Base-by-base conservation (phyloP, 2,797 vertebrate genomes). In the Molothrus aeneus region DNA sequence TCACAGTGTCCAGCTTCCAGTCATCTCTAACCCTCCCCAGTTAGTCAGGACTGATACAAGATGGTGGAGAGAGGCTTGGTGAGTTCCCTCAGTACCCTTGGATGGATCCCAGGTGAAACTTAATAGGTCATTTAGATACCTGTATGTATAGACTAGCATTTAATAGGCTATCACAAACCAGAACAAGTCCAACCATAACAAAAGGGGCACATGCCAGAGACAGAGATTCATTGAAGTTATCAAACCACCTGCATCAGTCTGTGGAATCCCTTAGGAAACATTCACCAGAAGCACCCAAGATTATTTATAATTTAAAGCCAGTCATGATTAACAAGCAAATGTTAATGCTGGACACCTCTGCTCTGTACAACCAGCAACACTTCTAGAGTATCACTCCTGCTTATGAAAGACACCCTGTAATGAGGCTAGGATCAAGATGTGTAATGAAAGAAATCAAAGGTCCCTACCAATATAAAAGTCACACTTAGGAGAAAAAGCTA, bases 21-120 rank as follows among this genome's bases (percentile, higher is more conserved):
- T 14, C 20, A 29, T 7, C n/a, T 40, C 40, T 21, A 47, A 54
- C 7, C 13, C 51, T 59, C 16, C 4, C 20, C 0, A 0, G 13
- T 53, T 17, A 61, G 47, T 40, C n/a, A 69, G 40, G 28, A 53
- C 16, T 28, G 54, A 20, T 21, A 20, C 15, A 1, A 34, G 13
- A 61, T n/a, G 24, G 38, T 54, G 20, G 11, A 38, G 17, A 69
- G 16, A 4, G 7, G 11, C n/a, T 47, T 47, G 11, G 9, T 4
- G 1, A 77, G 11, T 20, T 77, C 19, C 4, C 29, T 61, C 56
- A 61, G 16, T 13, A 29, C 7, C 10, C 40, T 29, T 17, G 19
- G 19, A 45, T 17, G 16, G 32, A 51, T 28, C 29, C 18, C 64
- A 59, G 28, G 6, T 63, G 31, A 80, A 85, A 79, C 4, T 50